Base-by-base conservation (phyloP, 1,140 invertebrate genomes). In the Drosophila paulistorum region DNA sequence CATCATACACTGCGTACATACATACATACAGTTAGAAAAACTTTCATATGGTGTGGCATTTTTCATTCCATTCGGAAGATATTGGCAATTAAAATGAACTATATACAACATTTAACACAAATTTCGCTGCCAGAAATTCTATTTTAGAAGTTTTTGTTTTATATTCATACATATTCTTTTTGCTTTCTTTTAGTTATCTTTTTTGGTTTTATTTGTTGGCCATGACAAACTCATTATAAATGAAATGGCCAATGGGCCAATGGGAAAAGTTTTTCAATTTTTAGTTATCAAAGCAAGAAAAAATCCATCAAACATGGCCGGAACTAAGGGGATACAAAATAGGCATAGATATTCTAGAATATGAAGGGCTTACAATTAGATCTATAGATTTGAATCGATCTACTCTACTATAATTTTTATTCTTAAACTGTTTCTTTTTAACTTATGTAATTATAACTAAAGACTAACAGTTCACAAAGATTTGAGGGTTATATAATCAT, bases 151-250 rank as follows among this genome's bases (percentile, higher is more conserved):
- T 17, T 48, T 48, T 48, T 48, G 17, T 51, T 23, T 51, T 23
- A 11, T 11, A 23, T 51, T 23, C 3, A 20, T 51, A 51, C 20
- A 3, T 51, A 0, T 23, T 51, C 11, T 20, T 10, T 10, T 51
- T 23, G 17, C 3, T 9, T 51, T 51, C 6, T 3, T 51, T 51
- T 51, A 2, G 20, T 37, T 65, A 55, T 54, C 6, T 10, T 7
- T n/a, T 67, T 39, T 39, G 37, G 0, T 13, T 39, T 39, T 39
- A 11, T 11, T 58, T 30, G 54, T 14, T 35, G 58, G n/a, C 45
- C 63, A 69, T 82, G 82, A 86, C 82, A 86, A 71, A 66, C 75
- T 82, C 67, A 87, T 86, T 86, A 79, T 82, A 79, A 76, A 68
- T 71, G 67, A 59, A 71, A 60, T 51, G 45, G 26, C 20, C 74